phyloP scores from a whole-genome alignment of 2,888 invertebrate genomes.

The Glyphotaelius pellucidus region DNA sequence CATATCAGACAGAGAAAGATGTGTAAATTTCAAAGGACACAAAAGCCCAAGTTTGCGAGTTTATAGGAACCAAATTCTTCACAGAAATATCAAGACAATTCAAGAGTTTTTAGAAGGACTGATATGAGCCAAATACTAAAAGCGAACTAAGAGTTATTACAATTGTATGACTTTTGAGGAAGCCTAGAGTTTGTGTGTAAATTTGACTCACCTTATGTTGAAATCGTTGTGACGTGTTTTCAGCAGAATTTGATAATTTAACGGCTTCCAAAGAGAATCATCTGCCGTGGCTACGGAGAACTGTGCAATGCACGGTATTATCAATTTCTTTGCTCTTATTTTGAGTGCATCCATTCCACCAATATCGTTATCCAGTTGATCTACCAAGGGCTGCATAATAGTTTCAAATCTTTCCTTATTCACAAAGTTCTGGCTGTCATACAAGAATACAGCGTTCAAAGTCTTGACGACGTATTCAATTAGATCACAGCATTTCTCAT shows the following conservation, averaged over 20 bases:
- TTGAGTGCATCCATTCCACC: slow-evolving; percentile 81
- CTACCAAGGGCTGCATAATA: slow-evolving; percentile 91
- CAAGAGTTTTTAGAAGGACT: neutral
- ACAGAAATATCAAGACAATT: neutral
- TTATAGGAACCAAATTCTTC: no score
- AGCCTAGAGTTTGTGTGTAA: neutral
- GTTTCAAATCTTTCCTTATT: slow-evolving; percentile 91
- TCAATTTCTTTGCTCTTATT: slow-evolving; percentile 77
- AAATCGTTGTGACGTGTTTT: slow-evolving; percentile 89
- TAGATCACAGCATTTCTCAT: slow-evolving; percentile 79
- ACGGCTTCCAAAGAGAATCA: slow-evolving; percentile 91
- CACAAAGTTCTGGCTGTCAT: slow-evolving; percentile 90
- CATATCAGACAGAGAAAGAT: no score
- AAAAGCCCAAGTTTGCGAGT: no score
- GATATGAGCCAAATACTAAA: neutral
- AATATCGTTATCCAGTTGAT: slow-evolving; percentile 89
- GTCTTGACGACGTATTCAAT: slow-evolving; percentile 86
- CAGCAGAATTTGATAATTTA: slow-evolving; percentile 92
- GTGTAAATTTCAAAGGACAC: no score
- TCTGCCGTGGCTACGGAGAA: slow-evolving; percentile 90
- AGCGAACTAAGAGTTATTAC: neutral
- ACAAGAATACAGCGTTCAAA: slow-evolving; percentile 85
- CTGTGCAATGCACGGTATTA: slow-evolving; percentile 89
- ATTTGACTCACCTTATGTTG: slow-evolving; percentile 77
- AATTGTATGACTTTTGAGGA: neutral